Evolutionary conservation across 2,113 vertebrate species (phyloP).

Genomic region (Rattus rattus): DNA sequence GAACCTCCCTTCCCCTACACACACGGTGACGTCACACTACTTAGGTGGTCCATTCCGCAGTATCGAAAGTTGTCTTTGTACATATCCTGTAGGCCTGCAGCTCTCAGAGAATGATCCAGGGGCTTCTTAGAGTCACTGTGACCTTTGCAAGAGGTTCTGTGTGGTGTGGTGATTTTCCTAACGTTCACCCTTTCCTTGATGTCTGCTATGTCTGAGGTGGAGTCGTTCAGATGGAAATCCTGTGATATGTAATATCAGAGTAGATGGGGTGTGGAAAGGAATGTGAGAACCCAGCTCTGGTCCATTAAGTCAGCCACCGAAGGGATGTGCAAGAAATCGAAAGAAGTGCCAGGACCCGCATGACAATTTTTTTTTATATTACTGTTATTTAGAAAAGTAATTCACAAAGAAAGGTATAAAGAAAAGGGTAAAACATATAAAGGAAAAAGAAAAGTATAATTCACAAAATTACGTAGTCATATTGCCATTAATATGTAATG

Average conservation of each 20-base stretch:
- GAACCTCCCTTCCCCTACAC: neutral
- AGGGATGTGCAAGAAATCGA: neutral
- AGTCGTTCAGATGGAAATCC: neutral
- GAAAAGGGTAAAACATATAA: too few relatives aligned
- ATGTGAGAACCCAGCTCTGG: neutral
- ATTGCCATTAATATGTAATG: neutral
- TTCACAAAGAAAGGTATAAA: neutral
- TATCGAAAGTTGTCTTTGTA: neutral
- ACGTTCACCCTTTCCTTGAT: neutral
- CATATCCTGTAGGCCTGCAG: neutral
- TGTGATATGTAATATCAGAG: neutral
- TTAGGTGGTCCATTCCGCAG: neutral
- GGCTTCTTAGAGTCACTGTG: neutral
- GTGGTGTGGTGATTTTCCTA: neutral
- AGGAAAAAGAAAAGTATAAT: neutral
- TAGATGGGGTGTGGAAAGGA: neutral
- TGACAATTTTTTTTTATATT: neutral
- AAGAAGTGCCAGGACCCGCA: neutral
- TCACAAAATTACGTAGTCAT: neutral
- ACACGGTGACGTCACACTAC: neutral
- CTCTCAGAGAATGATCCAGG: neutral
- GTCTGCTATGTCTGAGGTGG: neutral
- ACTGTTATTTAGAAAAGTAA: neutral
- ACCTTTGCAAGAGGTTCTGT: neutral
- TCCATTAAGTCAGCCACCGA: neutral